Conservation (phyloP, 2,797 vertebrate species). For the Enteromius argenteus region DNA sequence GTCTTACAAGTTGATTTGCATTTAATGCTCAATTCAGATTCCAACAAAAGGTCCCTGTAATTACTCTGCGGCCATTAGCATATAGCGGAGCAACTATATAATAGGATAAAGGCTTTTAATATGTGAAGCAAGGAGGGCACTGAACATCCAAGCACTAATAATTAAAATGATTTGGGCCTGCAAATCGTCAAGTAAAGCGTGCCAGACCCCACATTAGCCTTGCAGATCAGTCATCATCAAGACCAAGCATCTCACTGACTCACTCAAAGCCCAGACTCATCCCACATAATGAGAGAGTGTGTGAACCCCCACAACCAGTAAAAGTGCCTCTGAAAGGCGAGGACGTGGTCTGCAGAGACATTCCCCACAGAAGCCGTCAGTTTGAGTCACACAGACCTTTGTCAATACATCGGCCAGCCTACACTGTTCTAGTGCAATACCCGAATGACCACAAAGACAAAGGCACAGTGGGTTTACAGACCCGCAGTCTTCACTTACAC, state of each 20-base stretch:
- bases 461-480: background rate
- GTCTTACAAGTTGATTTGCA: conserved; percentile 67
- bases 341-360: conserved; percentile 46
- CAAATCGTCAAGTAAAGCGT: conserved; percentile 60
- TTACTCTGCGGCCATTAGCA: conserved; percentile 13
- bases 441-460: conserved; percentile 43
- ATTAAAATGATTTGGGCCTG: conserved; percentile 33
- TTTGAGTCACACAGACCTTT: conserved; percentile 63
- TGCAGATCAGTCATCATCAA: conserved; percentile 62
- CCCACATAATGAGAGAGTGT: conserved; percentile 60
- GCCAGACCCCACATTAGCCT: conserved; percentile 72
- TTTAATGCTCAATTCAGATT: conserved; percentile 54
- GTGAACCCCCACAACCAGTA: conserved; percentile 42
- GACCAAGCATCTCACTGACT: conserved; percentile 63
- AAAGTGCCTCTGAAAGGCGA: conserved; percentile 42
- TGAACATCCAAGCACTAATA: conserved; percentile 48
- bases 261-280: conserved; percentile 67
- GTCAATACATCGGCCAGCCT: conserved; percentile 61
- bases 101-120: conserved; percentile 13
- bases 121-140: conserved; percentile 22
- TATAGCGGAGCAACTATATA: conserved; percentile 12
- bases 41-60: conserved; percentile 30
- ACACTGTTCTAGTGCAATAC: conserved; percentile 63
- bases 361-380: conserved; percentile 55
- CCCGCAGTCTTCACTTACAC: conserved; percentile 2